Evolutionary conservation across 2,113 vertebrate genomes (phyloP).

Genomic region (Ascaphus truei): DNA sequence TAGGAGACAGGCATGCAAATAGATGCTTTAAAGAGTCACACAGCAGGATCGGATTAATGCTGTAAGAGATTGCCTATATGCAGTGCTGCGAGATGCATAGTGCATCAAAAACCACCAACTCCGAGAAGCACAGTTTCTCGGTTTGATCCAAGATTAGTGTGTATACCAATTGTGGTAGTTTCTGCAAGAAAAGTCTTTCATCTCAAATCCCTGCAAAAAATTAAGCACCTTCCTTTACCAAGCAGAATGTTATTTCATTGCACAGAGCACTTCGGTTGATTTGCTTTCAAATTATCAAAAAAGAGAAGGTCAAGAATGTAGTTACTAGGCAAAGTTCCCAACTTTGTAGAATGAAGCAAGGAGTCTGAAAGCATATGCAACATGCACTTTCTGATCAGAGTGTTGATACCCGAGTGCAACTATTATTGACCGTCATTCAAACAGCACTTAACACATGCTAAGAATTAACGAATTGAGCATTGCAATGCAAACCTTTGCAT

Average conservation of each 20-base stretch:
- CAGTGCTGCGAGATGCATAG: too few relatives aligned
- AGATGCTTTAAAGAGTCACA: too few relatives aligned
- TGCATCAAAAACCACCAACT: too few relatives aligned
- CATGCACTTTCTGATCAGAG: conserved; percentile 46
- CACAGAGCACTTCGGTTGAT: too few relatives aligned
- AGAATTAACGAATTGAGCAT: too few relatives aligned
- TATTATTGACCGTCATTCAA: conserved; percentile 15
- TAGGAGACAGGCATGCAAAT: too few relatives aligned
- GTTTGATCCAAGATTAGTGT: neutral
- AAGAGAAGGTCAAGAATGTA: too few relatives aligned
- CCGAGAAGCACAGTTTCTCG: neutral
- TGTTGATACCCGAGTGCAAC: conserved; percentile 2
- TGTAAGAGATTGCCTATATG: too few relatives aligned
- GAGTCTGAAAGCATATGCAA: conserved; percentile 47
- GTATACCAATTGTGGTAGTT: neutral
- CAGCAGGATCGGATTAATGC: too few relatives aligned
- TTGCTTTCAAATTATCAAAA: too few relatives aligned
- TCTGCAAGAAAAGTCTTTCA: neutral
- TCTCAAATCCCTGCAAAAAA: neutral
- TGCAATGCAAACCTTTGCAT: too few relatives aligned
- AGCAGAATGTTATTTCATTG: neutral
- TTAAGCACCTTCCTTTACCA: neutral
- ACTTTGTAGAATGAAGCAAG: conserved; percentile 38
- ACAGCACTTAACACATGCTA: too few relatives aligned
- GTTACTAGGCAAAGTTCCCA: conserved; percentile 38